These are phyloP conservation scores for Zaprionus africanus DNA, from an alignment of 1,140 invertebrate genomes.

Conservation along the genomic window DNA sequence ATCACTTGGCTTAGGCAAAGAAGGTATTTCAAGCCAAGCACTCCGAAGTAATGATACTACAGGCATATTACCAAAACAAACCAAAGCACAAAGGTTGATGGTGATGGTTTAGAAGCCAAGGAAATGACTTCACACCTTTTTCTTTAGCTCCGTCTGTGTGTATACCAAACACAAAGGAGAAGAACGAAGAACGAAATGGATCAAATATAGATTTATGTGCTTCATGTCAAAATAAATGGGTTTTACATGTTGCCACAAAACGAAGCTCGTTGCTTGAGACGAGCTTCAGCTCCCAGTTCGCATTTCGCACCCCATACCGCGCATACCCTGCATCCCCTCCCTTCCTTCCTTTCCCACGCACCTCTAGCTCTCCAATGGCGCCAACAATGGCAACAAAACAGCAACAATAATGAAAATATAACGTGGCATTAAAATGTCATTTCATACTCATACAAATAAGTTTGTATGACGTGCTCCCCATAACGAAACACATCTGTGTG, in stretches of 20 bases:
- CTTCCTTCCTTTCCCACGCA: background rate
- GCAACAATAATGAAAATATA: constrained; percentile 76
- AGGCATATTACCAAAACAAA: background rate
- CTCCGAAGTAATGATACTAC: background rate
- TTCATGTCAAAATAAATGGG: constrained; percentile 80
- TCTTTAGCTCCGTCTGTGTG: constrained; percentile 1
- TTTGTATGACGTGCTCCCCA: constrained; percentile 39
- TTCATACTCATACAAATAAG: constrained; percentile 66
- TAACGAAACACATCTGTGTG: constrained; percentile 6
- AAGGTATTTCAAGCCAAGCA: constrained; percentile 13
- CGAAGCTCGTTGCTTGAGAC: constrained; percentile 24
- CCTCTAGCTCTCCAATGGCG: background rate
- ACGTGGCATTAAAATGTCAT: constrained; percentile 77
- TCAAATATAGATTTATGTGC: constrained; percentile 81
- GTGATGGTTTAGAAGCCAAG: constrained; percentile 35
- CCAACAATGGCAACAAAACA: constrained; percentile 51
- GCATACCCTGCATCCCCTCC: background rate
- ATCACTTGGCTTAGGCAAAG: background rate
- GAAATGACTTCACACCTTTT: constrained; percentile 72
- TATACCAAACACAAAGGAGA: constrained; percentile 4
- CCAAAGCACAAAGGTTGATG: constrained; percentile 6
- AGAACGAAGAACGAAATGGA: constrained; percentile 54
- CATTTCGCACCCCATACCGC: background rate
- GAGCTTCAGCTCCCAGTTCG: constrained; percentile 22
- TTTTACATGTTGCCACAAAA: constrained; percentile 77